Evolutionary conservation across 2,888 invertebrate genomes (phyloP).

Genomic region (Steinernema hermaphroditum): DNA sequence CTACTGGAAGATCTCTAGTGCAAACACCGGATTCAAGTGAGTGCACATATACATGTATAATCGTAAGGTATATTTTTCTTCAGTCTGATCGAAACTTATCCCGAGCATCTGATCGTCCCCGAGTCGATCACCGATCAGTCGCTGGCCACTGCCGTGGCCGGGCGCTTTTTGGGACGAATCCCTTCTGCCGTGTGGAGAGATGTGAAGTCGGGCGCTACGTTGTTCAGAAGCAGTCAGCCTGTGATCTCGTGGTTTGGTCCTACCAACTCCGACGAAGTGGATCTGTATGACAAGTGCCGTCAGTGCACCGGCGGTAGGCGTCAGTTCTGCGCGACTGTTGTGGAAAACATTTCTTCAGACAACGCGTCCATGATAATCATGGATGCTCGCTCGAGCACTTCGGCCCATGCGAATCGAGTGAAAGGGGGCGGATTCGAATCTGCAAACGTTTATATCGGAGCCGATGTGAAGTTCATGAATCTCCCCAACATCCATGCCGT

Average conservation of each 20-base stretch:
- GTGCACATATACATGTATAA: too few relatives aligned
- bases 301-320: not conserved
- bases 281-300: constrained; percentile 42
- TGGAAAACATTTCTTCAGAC: not conserved
- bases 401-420: constrained; percentile 92
- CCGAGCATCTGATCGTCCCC: constrained; percentile 83
- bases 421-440: constrained; percentile 91
- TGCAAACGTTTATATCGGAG: constrained; percentile 65
- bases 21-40: constrained; percentile 50
- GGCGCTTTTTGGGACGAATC: constrained; percentile 79
- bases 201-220: constrained; percentile 75
- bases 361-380: not conserved
- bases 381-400: constrained; percentile 80
- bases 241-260: constrained; percentile 88
- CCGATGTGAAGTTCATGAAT: constrained; percentile 95
- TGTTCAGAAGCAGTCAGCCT: constrained; percentile 91
- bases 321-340: not conserved
- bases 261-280: constrained; percentile 37
- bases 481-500: constrained; percentile 95
- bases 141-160: constrained; percentile 81
- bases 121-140: constrained; percentile 82
- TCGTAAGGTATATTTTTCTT: too few relatives aligned
- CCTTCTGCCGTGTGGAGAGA: constrained; percentile 88
- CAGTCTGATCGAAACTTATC: constrained; percentile 86
- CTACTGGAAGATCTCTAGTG: constrained; percentile 44